These are phyloP conservation scores for Hydropsyche tenuis DNA, from an alignment of 1,140 invertebrate genomes.

Conservation along the genomic window DNA sequence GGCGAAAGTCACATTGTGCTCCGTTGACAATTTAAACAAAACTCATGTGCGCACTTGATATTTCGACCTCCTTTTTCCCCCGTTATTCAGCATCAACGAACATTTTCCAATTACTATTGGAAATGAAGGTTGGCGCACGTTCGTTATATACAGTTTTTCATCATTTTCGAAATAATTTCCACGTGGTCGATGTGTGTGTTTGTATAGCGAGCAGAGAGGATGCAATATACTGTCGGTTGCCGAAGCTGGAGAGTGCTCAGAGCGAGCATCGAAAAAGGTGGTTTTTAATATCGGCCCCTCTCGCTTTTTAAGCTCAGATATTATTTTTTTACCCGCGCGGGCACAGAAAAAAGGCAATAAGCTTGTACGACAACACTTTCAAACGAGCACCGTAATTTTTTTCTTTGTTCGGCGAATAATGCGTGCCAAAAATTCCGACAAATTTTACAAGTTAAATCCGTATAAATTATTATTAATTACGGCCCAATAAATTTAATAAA, in stretches of 20 bases:
- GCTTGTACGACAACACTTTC: constrained; percentile 10
- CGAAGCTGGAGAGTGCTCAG: neutral
- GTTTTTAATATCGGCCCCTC: constrained; percentile 20
- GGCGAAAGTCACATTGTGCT: no score
- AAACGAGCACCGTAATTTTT: constrained; percentile 15
- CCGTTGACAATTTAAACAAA: no score
- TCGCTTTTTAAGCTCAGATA: constrained; percentile 15
- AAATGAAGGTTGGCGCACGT: neutral
- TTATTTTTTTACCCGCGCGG: neutral
- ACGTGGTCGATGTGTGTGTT: neutral
- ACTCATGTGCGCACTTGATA: neutral
- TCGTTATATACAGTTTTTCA: neutral
- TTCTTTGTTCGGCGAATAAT: constrained; percentile 10
- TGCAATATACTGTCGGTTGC: constrained; percentile 16
- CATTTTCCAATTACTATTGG: neutral
- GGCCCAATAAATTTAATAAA: no score
- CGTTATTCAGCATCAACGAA: neutral
- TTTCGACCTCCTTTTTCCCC: no score
- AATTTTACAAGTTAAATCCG: neutral
- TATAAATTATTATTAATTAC: neutral
- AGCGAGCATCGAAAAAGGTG: constrained; percentile 13
- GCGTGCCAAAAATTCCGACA: constrained; percentile 4
- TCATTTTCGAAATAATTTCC: neutral
- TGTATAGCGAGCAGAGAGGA: neutral
- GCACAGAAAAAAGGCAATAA: constrained; percentile 16